Percentiles rank a stretch among this genome's conserved stretches.
Conservation (phyloP, 2,113 vertebrate genomes). For the Opisthocomus hoazin region DNA sequence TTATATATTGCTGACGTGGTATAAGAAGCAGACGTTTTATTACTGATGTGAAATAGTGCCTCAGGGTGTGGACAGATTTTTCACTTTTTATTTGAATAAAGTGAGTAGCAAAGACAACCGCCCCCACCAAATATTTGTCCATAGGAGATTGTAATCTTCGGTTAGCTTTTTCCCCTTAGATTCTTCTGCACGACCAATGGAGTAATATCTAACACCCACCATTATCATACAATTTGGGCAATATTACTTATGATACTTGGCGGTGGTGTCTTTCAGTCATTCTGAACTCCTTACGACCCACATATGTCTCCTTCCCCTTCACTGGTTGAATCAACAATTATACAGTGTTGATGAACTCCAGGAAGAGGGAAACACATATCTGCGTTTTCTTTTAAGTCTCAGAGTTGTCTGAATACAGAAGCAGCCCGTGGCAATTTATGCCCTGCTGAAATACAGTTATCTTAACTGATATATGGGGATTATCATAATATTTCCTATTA, state of each 20-base stretch:
- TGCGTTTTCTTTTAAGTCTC: constrained; percentile 38
- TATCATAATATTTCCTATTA: constrained; percentile 58
- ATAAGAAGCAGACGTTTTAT: not conserved
- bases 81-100: not conserved
- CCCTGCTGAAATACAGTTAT: constrained; percentile 53
- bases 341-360: not conserved
- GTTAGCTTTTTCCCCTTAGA: not conserved
- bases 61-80: not conserved
- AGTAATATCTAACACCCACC: not conserved
- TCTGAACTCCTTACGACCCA: not conserved
- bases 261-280: not conserved
- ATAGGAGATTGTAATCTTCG: not conserved
- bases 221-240: not conserved
- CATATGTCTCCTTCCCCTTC: not conserved
- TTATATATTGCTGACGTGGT: not conserved
- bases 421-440: constrained; percentile 39
- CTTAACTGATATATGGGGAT: constrained; percentile 52
- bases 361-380: not conserved
- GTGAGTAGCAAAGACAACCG: not conserved
- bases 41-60: not conserved
- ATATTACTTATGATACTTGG: not conserved
- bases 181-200: not conserved
- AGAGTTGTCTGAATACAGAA: constrained; percentile 35
- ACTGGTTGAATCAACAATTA: constrained; percentile 1
- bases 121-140: not conserved